These are phyloP conservation scores for Aphelinus atriplicis DNA, from an alignment of 1,140 invertebrate genomes.

Conservation along the genomic window DNA sequence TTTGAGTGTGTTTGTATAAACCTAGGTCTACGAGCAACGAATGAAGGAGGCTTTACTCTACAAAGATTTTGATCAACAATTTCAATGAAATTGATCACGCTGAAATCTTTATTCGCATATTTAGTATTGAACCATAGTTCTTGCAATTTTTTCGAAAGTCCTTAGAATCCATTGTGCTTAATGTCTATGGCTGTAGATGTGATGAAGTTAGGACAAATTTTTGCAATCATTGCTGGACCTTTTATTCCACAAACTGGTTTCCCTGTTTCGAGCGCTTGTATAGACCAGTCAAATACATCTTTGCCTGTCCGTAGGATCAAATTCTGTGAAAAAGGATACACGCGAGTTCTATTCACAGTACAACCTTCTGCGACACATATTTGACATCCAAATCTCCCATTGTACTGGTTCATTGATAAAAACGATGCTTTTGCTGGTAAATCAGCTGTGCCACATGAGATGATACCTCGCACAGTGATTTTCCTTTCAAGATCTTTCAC, in stretches of 20 bases:
- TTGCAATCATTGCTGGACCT: constrained; percentile 19
- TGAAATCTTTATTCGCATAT: constrained; percentile 14
- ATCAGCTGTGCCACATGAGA: constrained; percentile 13
- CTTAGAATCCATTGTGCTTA: constrained; percentile 32
- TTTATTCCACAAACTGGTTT: constrained; percentile 30
- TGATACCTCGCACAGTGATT: neutral
- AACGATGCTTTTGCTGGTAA: constrained; percentile 9
- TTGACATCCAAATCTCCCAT: no score
- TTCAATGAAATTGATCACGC: constrained; percentile 7
- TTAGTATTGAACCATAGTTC: constrained; percentile 27
- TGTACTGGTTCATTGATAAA: no score
- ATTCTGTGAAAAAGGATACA: constrained; percentile 1
- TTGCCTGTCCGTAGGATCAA: neutral
- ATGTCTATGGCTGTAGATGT: constrained; percentile 19
- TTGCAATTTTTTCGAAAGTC: constrained; percentile 29
- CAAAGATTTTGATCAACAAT: constrained; percentile 24
- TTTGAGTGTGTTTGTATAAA: constrained; percentile 22
- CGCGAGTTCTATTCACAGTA: neutral
- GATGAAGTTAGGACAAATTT: constrained; percentile 34
- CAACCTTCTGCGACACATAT: no score
- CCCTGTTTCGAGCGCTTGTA: neutral
- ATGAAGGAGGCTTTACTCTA: constrained; percentile 34
- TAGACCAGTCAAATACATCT: neutral
- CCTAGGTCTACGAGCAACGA: constrained; percentile 24
- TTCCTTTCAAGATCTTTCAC: neutral